Evolutionary conservation across 1,140 invertebrate genomes (phyloP).

Genomic region (Heliconius eleuchia): DNA sequence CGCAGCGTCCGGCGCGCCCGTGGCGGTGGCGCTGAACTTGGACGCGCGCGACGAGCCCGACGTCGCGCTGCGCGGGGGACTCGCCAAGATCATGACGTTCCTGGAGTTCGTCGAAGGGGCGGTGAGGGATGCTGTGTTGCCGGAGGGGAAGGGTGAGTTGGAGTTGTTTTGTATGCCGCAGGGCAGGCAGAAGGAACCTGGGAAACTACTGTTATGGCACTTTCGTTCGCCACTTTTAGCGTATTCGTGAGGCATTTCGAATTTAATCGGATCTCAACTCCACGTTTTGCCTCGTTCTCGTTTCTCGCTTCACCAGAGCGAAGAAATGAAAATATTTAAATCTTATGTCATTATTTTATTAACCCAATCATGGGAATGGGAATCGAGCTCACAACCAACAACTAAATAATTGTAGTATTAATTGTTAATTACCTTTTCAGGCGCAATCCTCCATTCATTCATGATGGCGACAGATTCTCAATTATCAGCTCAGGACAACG

Average conservation of each 20-base stretch:
- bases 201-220: too few species aligned
- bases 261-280: too few species aligned
- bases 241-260: too few species aligned
- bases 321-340: too few species aligned
- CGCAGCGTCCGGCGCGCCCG: constrained; percentile 42
- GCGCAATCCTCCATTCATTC: constrained; percentile 89
- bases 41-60: constrained; percentile 90
- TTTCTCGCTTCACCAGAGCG: too few species aligned
- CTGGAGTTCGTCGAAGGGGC: constrained; percentile 88
- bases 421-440: constrained; percentile 54
- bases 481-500: constrained; percentile 87
- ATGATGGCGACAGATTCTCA: constrained; percentile 90
- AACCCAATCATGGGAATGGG: too few species aligned
- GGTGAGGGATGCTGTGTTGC: constrained; percentile 82
- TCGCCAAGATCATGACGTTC: constrained; percentile 89
- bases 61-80: constrained; percentile 84
- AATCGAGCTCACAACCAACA: too few species aligned
- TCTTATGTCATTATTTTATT: too few species aligned
- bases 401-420: too few species aligned
- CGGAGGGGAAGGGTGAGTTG: constrained; percentile 61
- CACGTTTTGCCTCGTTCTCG: too few species aligned
- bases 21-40: constrained; percentile 88
- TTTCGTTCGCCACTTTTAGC: too few species aligned
- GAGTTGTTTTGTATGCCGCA: neutral
- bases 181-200: too few species aligned